Evolutionary conservation across 2,888 invertebrate species (phyloP).

Genomic region (Anoplius nigerrimus): DNA sequence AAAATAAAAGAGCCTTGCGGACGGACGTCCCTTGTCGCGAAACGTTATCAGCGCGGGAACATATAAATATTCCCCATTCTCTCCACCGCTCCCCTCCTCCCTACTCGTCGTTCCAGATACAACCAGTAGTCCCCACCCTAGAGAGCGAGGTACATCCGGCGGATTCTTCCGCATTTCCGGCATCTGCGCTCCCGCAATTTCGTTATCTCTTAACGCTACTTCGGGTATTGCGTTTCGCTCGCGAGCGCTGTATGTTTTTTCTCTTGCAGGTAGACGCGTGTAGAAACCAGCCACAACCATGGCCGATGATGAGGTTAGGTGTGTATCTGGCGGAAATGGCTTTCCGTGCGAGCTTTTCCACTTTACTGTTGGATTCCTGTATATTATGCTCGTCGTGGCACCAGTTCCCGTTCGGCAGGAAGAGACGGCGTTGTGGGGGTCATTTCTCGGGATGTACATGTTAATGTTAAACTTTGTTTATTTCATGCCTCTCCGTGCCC

Average conservation of each 20-base stretch:
- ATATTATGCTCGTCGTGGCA: not conserved
- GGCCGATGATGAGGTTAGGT: slow-evolving; percentile 98
- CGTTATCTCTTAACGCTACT: not conserved
- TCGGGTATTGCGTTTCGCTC: too few relatives aligned
- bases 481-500: not conserved
- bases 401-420: not conserved
- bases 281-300: slow-evolving; percentile 80
- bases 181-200: too few relatives aligned
- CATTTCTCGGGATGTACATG: not conserved
- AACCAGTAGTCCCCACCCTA: too few relatives aligned
- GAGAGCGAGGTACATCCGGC: too few relatives aligned
- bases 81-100: too few relatives aligned
- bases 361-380: not conserved
- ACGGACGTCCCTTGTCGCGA: too few relatives aligned
- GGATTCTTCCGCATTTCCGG: too few relatives aligned
- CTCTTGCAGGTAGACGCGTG: slow-evolving; percentile 79
- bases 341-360: not conserved
- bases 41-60: too few relatives aligned
- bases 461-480: not conserved
- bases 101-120: too few relatives aligned
- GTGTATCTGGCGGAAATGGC: slow-evolving; percentile 74
- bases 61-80: too few relatives aligned
- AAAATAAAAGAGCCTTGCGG: not conserved
- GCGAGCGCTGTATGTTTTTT: slow-evolving; percentile 31
- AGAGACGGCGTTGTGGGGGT: not conserved